Conservation (phyloP, 1,140 invertebrate genomes). For the Calliphora vicina region DNA sequence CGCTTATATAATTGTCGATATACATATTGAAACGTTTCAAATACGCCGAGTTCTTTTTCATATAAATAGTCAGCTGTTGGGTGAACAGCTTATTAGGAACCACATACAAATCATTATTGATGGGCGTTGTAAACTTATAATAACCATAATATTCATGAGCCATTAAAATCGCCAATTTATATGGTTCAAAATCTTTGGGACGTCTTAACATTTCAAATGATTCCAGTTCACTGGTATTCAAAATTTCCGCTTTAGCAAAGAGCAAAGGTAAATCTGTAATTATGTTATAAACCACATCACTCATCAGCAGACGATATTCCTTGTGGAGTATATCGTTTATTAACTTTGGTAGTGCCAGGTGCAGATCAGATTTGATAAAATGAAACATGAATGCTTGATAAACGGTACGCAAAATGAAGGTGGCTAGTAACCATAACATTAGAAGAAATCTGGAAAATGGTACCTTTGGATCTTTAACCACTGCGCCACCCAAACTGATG, state of each 20-base stretch:
- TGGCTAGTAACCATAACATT: constrained; percentile 47
- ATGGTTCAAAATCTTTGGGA: not conserved
- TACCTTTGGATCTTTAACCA: not conserved
- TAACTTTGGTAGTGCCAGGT: constrained; percentile 44
- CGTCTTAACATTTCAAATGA: constrained; percentile 7
- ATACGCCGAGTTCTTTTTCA: constrained; percentile 35
- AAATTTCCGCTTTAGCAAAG: not conserved
- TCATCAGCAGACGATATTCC: constrained; percentile 47
- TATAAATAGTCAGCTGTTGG: constrained; percentile 37
- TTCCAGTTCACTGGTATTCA: constrained; percentile 9
- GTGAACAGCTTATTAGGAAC: constrained; percentile 31
- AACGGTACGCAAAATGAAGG: constrained; percentile 49
- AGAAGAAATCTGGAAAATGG: constrained; percentile 43
- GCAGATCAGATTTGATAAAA: constrained; percentile 49
- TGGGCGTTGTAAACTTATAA: not conserved
- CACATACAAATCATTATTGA: constrained; percentile 25
- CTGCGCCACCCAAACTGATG: constrained; percentile 44
- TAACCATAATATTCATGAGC: constrained; percentile 27
- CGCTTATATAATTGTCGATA: constrained; percentile 22
- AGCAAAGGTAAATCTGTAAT: not conserved
- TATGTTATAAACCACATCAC: not conserved
- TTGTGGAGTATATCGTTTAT: constrained; percentile 45
- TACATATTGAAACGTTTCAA: constrained; percentile 35
- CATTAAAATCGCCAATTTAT: constrained; percentile 19
- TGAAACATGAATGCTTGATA: constrained; percentile 54